Percentiles rank a stretch among this genome's conserved stretches.
These are phyloP conservation scores for Ciconia boyciana DNA, from an alignment of 2,113 vertebrate species.

Conservation along the genomic window DNA sequence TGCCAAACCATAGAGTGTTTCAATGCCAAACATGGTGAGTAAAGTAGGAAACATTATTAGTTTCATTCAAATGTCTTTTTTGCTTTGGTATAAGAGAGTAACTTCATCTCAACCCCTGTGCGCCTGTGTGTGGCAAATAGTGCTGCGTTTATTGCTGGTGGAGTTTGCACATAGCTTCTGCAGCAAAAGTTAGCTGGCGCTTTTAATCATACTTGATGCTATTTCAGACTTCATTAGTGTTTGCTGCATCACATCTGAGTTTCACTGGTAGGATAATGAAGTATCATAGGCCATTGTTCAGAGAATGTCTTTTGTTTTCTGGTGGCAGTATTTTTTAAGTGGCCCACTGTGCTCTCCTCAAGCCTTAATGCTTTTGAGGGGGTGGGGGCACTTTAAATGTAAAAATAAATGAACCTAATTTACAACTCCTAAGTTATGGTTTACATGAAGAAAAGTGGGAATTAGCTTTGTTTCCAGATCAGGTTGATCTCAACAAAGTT, in stretches of 20 bases:
- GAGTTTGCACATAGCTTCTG: neutral
- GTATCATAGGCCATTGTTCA: neutral
- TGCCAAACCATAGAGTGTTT: neutral
- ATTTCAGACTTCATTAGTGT: neutral
- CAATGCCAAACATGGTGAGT: neutral
- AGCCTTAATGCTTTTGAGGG: neutral
- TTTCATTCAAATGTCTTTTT: neutral
- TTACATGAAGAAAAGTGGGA: neutral
- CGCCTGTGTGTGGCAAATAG: neutral
- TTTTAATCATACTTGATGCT: neutral
- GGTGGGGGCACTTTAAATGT: neutral
- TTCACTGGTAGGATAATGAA: neutral
- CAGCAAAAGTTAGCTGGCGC: neutral
- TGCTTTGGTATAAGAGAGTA: neutral
- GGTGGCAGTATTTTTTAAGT: neutral
- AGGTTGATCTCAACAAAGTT: neutral
- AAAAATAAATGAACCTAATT: neutral
- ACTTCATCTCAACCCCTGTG: neutral
- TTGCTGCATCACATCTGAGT: neutral
- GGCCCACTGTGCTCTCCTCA: neutral
- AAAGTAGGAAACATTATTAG: neutral
- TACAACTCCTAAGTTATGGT: neutral
- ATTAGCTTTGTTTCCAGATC: neutral
- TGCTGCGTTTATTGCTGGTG: neutral
- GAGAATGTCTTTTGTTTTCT: neutral